Percentiles rank a stretch among this genome's conserved stretches.
Evolutionary conservation across 2,797 vertebrate species (phyloP).

Genomic region (Rhabdophis nuchalis): DNA sequence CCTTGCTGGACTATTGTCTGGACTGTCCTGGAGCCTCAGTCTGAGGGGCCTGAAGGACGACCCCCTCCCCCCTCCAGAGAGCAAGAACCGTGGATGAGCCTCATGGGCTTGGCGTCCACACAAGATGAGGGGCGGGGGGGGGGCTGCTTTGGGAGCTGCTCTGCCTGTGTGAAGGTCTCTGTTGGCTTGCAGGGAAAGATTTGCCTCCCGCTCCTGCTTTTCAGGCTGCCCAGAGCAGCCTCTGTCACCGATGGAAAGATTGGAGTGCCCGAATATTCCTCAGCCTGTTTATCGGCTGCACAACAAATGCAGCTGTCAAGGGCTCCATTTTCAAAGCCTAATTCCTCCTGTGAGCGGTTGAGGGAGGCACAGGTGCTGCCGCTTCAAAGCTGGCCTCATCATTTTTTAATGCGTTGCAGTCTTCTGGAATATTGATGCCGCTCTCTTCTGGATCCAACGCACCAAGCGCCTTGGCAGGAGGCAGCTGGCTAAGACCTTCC

Average conservation of each 20-base stretch:
- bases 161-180: background rate
- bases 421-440: conserved; percentile 70
- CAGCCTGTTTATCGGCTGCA: conserved; percentile 74
- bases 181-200: background rate
- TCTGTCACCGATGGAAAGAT: conserved; percentile 71
- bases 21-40: background rate
- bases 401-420: conserved; percentile 69
- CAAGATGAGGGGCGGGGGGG: background rate
- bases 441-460: conserved; percentile 62
- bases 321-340: conserved; percentile 68
- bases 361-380: background rate
- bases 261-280: conserved; percentile 65
- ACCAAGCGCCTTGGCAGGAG: background rate
- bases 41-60: background rate
- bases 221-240: background rate
- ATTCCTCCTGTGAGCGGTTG: conserved; percentile 31
- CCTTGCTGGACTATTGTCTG: background rate
- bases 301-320: conserved; percentile 76
- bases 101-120: background rate
- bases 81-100: background rate
- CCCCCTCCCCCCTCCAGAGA: background rate
- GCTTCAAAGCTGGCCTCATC: conserved; percentile 55
- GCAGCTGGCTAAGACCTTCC: background rate
- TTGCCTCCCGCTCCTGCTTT: background rate
- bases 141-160: background rate